These are phyloP conservation scores for Gisinianus flammeolus DNA, from an alignment of 2,888 invertebrate species.

Conservation along the genomic window DNA sequence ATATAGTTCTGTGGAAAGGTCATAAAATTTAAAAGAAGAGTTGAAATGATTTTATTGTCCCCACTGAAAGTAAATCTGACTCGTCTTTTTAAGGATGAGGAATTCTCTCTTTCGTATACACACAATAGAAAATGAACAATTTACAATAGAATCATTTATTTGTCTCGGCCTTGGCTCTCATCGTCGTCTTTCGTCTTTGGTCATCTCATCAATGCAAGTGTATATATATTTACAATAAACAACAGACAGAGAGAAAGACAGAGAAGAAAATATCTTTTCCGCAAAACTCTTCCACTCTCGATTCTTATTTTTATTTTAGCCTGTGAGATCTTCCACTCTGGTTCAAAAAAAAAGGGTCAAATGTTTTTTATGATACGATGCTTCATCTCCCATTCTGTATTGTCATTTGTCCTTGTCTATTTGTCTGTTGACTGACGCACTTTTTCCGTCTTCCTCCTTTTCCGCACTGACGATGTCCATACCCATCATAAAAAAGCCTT, in stretches of 20 bases:
- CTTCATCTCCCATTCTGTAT: neutral
- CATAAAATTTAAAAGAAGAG: slow-evolving; percentile 21
- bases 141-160: slow-evolving; percentile 4
- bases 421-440: neutral
- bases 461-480: neutral
- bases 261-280: neutral
- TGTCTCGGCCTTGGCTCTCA: no score
- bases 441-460: slow-evolving; percentile 7
- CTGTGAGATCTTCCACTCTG: neutral
- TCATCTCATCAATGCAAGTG: neutral
- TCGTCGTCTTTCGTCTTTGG: no score
- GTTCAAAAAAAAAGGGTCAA: neutral
- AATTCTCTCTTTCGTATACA: neutral
- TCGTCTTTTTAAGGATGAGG: neutral
- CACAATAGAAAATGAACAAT: neutral
- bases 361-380: neutral
- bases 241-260: no score
- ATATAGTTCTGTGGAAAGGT: neutral
- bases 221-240: neutral
- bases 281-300: neutral
- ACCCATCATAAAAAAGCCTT: slow-evolving; percentile 23
- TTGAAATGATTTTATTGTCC: slow-evolving; percentile 25
- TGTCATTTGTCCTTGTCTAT: neutral
- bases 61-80: neutral
- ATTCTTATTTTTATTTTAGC: no score